Conservation (phyloP, 2,888 invertebrate species). For the Lasioglossum malachurum region DNA sequence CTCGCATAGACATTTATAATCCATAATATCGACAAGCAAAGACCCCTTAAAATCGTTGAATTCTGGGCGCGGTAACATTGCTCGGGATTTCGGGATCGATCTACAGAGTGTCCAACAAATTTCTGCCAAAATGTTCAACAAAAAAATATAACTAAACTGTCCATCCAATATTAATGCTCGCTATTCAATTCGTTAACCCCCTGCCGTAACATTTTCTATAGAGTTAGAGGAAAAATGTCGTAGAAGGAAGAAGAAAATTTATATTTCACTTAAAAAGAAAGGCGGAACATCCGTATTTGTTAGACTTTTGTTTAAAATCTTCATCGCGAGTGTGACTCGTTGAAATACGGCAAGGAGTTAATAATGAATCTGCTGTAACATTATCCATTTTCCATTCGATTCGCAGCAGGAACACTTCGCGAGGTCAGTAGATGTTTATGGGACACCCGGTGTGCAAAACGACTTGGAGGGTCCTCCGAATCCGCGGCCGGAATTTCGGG, state of each 20-base stretch:
- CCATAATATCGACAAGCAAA: neutral
- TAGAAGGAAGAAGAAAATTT: no score
- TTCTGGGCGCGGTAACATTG: neutral
- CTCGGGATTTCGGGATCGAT: neutral
- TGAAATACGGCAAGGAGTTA: no score
- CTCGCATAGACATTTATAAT: neutral
- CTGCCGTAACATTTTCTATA: no score
- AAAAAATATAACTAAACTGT: neutral
- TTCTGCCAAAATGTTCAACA: neutral
- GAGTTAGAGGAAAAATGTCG: no score
- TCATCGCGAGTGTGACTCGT: no score
- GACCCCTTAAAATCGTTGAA: neutral
- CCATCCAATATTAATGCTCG: neutral
- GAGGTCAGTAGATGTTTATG: neutral
- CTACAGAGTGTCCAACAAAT: neutral
- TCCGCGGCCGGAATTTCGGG: conserved; percentile 4
- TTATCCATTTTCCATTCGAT: no score
- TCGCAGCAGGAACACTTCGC: no score
- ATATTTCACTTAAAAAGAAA: no score
- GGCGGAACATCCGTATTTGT: no score
- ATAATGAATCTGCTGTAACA: no score
- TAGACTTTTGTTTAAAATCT: no score
- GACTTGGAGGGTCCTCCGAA: neutral
- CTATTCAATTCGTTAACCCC: no score
- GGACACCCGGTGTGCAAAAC: neutral